phyloP scores from a whole-genome alignment of 2,113 vertebrate genomes.

The Tautogolabrus adspersus region DNA sequence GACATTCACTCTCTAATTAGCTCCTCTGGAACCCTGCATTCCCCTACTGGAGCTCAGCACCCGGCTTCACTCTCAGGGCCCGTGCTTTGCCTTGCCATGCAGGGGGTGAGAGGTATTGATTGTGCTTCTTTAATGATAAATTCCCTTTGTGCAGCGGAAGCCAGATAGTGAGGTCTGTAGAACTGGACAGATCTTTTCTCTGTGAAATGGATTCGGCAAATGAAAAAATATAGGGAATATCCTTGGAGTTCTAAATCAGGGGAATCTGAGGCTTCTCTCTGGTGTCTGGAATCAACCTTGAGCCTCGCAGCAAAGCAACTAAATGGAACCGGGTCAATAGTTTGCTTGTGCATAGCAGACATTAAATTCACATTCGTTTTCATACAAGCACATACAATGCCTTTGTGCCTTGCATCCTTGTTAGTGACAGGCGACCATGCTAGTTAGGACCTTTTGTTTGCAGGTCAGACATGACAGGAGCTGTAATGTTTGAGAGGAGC shows the following conservation, averaged over 20 bases:
- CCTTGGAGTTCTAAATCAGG: constrained; percentile 36
- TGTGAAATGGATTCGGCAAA: constrained; percentile 45
- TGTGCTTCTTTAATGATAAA: constrained; percentile 80
- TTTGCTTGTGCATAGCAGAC: constrained; percentile 30
- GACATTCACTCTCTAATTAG: constrained; percentile 74
- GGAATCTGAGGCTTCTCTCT: constrained; percentile 12
- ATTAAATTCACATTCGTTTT: background rate
- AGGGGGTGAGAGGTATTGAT: constrained; percentile 76
- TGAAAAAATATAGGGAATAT: constrained; percentile 26
- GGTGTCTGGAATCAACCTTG: constrained; percentile 40
- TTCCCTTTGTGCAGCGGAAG: constrained; percentile 79
- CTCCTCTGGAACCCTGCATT: constrained; percentile 74
- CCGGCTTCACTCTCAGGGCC: constrained; percentile 49
- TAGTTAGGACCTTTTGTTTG: constrained; percentile 22
- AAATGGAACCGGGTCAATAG: constrained; percentile 27
- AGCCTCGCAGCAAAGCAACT: constrained; percentile 21
- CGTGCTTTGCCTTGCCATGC: constrained; percentile 53
- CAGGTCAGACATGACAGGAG: constrained; percentile 32
- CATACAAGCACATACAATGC: background rate
- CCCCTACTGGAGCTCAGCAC: constrained; percentile 52
- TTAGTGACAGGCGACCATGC: constrained; percentile 12
- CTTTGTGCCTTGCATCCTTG: background rate
- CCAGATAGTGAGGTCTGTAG: constrained; percentile 62
- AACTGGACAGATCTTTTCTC: constrained; percentile 48
- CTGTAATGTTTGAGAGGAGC: background rate